Conservation (phyloP, 1,140 invertebrate species). For the Lordiphosa stackelbergi region DNA sequence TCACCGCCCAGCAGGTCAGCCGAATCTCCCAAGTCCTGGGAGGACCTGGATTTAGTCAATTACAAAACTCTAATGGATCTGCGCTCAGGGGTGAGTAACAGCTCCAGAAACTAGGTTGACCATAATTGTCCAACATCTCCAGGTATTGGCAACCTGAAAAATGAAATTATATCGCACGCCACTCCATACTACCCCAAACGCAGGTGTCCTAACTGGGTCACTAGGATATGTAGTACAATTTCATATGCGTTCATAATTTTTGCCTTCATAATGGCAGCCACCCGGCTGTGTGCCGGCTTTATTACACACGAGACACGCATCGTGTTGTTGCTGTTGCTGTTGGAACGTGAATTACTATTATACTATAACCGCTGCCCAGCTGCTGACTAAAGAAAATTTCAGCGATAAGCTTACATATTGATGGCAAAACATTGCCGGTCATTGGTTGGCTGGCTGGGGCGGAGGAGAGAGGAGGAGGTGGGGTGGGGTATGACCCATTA, state of each 20-base stretch:
- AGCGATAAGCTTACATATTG: conserved; percentile 40
- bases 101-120: neutral
- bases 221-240: conserved; percentile 66
- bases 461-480: neutral
- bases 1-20: neutral
- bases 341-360: conserved; percentile 28
- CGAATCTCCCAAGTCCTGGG: conserved; percentile 76
- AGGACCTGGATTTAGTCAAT: conserved; percentile 79
- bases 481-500: conserved; percentile 53
- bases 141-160: conserved; percentile 27
- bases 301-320: conserved; percentile 61
- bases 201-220: conserved; percentile 56
- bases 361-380: conserved; percentile 13
- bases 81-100: conserved; percentile 78
- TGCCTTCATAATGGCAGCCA: conserved; percentile 53
- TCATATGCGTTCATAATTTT: conserved; percentile 69
- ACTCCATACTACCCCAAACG: conserved; percentile 9
- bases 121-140: neutral
- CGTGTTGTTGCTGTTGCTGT: conserved; percentile 17
- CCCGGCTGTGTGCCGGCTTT: conserved; percentile 34
- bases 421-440: conserved; percentile 35
- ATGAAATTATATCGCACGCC: conserved; percentile 46
- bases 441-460: conserved; percentile 13
- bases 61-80: conserved; percentile 78
- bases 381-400: conserved; percentile 50